Conservation (phyloP, 1,140 invertebrate genomes). For the Oedothorax gibbosus region DNA sequence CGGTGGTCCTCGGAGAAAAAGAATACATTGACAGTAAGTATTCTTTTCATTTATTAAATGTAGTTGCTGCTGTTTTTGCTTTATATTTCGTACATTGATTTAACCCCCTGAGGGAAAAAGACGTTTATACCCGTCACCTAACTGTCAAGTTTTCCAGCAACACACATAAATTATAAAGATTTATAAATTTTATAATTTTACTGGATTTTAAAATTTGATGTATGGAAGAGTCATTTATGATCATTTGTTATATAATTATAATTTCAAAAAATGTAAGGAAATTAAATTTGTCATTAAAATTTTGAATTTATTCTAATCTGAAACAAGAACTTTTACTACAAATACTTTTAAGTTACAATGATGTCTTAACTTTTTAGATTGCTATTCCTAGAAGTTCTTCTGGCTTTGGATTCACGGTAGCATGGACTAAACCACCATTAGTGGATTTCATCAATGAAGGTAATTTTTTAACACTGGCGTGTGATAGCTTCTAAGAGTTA, state of each 20-base stretch:
- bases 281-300: background rate
- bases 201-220: background rate
- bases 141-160: background rate
- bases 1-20: constrained; percentile 31
- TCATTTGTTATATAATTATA: too few relatives aligned
- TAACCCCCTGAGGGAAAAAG: background rate
- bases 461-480: background rate
- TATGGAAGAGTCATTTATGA: background rate
- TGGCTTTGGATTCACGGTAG: constrained; percentile 55
- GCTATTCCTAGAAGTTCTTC: constrained; percentile 29
- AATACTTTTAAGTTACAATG: background rate
- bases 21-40: constrained; percentile 25
- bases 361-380: constrained; percentile 38
- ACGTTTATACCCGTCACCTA: background rate
- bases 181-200: background rate
- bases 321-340: background rate
- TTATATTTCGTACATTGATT: background rate
- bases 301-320: background rate
- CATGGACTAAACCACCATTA: constrained; percentile 51
- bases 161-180: background rate
- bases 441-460: constrained; percentile 51
- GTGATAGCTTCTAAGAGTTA: too few relatives aligned
- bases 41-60: background rate
- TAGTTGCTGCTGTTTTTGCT: background rate
- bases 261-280: too few relatives aligned